Conservation (phyloP, 2,888 invertebrate genomes). For the Griposia aprilina region DNA sequence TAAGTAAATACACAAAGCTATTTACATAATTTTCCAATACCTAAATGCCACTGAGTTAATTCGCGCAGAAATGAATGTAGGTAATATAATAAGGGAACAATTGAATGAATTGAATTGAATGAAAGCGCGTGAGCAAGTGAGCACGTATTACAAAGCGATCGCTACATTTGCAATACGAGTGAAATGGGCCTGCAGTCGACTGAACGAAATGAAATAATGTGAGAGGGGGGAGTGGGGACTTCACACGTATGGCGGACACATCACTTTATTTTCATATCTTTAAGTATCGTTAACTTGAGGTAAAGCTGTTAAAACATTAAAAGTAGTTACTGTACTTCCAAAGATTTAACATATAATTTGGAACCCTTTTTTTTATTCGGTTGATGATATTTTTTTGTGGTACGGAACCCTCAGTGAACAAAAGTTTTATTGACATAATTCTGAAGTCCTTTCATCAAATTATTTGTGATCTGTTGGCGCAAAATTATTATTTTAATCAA, state of each 20-base stretch:
- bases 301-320: no score
- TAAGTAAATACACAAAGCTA: not conserved
- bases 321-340: no score
- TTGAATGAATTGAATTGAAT: constrained; percentile 1
- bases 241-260: no score
- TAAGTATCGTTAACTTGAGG: no score
- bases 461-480: not conserved
- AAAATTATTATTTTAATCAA: not conserved
- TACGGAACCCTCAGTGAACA: not conserved
- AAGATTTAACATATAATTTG: not conserved
- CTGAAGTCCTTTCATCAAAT: not conserved
- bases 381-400: no score
- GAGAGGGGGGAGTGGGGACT: no score
- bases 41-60: not conserved
- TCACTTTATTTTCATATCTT: no score
- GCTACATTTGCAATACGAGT: not conserved
- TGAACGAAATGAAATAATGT: no score
- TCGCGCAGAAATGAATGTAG: not conserved
- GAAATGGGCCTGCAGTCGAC: no score
- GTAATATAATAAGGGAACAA: not conserved
- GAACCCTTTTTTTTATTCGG: not conserved
- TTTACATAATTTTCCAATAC: not conserved
- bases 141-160: not conserved
- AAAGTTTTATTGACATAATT: not conserved
- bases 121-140: not conserved